Conservation (phyloP, 2,888 invertebrate genomes). For the Heliconius hortense region DNA sequence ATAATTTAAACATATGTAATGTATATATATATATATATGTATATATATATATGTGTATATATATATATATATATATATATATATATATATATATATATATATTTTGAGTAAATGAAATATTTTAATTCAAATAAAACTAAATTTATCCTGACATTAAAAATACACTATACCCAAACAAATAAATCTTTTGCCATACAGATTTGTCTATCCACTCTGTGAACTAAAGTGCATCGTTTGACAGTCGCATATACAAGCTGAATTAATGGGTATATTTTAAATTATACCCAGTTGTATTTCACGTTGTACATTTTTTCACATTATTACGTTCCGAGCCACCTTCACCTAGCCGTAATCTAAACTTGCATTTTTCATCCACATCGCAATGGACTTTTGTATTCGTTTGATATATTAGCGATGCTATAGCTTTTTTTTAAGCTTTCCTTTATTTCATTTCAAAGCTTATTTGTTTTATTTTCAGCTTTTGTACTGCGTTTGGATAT, state of each 20-base stretch:
- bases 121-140: not conserved
- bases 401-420: slow-evolving; percentile 43
- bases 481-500: not conserved
- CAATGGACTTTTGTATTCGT: slow-evolving; percentile 43
- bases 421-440: slow-evolving; percentile 35
- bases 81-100: no score
- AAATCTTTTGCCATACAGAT: slow-evolving; percentile 8
- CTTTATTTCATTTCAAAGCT: slow-evolving; percentile 14
- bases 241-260: slow-evolving; percentile 69
- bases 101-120: no score
- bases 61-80: no score
- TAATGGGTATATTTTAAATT: slow-evolving; percentile 80
- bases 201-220: not conserved
- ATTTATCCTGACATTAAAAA: not conserved
- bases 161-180: not conserved
- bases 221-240: slow-evolving; percentile 56
- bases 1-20: no score
- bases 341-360: slow-evolving; percentile 58
- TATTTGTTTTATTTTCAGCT: slow-evolving; percentile 16
- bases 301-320: slow-evolving; percentile 57
- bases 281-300: slow-evolving; percentile 63
- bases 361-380: slow-evolving; percentile 64
- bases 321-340: slow-evolving; percentile 47
- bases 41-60: no score
- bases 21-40: no score